phyloP scores from a whole-genome alignment of 2,888 invertebrate genomes.

The Sepiola atlantica region DNA sequence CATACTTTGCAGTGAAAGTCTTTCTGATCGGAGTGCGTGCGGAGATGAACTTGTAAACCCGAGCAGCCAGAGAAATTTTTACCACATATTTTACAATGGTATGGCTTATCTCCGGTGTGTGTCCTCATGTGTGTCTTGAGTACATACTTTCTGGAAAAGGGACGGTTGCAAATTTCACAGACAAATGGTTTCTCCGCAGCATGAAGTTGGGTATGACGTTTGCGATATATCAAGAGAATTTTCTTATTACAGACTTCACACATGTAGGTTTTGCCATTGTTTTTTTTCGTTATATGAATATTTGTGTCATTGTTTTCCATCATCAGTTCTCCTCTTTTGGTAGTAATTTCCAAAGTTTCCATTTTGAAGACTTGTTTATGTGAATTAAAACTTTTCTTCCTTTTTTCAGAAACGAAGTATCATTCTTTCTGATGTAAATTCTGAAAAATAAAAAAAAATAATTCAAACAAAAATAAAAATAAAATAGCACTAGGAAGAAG shows the following conservation, averaged over 20 bases:
- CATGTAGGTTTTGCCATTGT: not conserved
- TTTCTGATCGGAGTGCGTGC: not conserved
- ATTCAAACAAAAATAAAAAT: not conserved
- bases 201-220: conserved; percentile 74
- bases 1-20: conserved; percentile 16
- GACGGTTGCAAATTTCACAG: conserved; percentile 69
- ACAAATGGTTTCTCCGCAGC: conserved; percentile 74
- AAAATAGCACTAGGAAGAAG: not conserved
- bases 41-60: not conserved
- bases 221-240: conserved; percentile 50
- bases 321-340: not conserved
- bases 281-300: not conserved
- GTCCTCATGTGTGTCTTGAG: conserved; percentile 24
- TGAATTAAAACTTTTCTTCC: not conserved
- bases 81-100: not conserved
- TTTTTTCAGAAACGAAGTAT: not conserved
- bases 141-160: not conserved
- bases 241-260: conserved; percentile 12
- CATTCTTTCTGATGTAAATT: not conserved
- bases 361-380: not conserved
- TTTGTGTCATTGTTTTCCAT: not conserved
- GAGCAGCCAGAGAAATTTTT: not conserved
- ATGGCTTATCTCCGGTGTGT: conserved; percentile 37
- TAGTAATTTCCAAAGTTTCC: not conserved
- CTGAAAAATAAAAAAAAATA: not conserved